Base-by-base conservation (phyloP, 2,888 invertebrate species). In the Papilio protenor region DNA sequence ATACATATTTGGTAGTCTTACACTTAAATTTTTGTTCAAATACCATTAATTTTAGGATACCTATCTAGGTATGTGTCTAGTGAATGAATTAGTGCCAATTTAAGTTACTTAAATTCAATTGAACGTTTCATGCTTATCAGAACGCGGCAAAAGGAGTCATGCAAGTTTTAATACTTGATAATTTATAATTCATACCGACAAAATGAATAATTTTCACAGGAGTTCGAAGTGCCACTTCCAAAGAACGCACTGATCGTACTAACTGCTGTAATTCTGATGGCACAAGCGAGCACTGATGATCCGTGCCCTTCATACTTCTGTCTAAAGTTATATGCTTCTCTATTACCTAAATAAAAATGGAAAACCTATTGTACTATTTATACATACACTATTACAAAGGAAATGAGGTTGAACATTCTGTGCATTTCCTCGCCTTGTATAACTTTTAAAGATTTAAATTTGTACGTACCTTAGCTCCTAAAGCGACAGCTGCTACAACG, bases 291-390 rank as follows among this genome's bases (percentile, higher is more conserved):
- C 97, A 97, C 71, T 94, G 93, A 88, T 98, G 98, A 89, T 98
- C 98, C 0, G 97, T 97, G 1, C 98, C 98, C 89, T 97, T 97
- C 93, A 96, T 96, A 4, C 86, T 88, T 87, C 96, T 97, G 87
- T 97, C 96, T 77, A 98, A 88, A 0, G 98, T 98, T 82, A 98
- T 96, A 87, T 98, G 98, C 79, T 97, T 96, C 89, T 98, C 98
- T 81, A 98, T 92, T 45, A 98, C 95, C 97, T 97, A 87, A 4
- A 85, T 81, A 47, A 27, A 78, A 77, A 64, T 23, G 66, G 16
- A 66, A 64, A 33, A 45, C 2, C 11, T 10, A 10, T 47, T 47
- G 10, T 12, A 10, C 14, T 47, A 47, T 47, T 47, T 47, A 1
- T 12, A 10, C 14, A 0, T 47, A 47, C 14, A 47, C 47, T 5